Evolutionary conservation across 2,888 invertebrate genomes (phyloP), one percentile per base, ranked within the genome.

Genomic region (Leptinotarsa tumamoca): DNA sequence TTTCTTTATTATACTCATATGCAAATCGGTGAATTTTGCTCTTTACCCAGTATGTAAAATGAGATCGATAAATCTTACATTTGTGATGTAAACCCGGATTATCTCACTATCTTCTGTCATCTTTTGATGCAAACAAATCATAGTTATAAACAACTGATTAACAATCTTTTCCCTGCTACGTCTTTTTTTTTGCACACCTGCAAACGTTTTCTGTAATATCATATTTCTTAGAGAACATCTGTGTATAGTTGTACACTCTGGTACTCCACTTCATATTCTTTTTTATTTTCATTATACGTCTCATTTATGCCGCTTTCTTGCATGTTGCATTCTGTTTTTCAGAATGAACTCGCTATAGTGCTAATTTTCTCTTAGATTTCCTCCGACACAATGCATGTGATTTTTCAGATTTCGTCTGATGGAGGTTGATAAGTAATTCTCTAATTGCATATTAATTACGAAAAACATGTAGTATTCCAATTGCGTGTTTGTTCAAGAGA

Each of bases 231-330:
- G 21, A 63, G 17, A 43, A 51, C 51, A 66, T 63, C n/a, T 66
- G 71, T 7, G n/a, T 23, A 21, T 67, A 52, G 23, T 43, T 43
- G 21, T 56, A 56, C 58, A 70, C 58, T 49, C 58, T 10, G 18
- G 58, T 21, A 58, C 66, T 17, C 18, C 15, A 13, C 23, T 56
- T 73, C 54, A 49, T 69, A 63, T 18, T 73, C 51, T 63, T 73
- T 56, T 54, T 49, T 7, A 5, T 27, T 63, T 15, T 18, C 67
- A 74, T 70, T 67, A 67, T 67, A 54, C 58, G 67, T 56, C 70
- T 74, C 58, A 74, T 74, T 74, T 74, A 69, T 56, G 54, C 56
- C 5, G 70, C 70, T 74, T 70, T 70, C 67, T 33, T 63, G 43
- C 43, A 43, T 43, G 56, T 67, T 74, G 73, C 54, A 74, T 70